Conservation (phyloP, 2,113 vertebrate genomes). For the Thamnophis sirtalis region DNA sequence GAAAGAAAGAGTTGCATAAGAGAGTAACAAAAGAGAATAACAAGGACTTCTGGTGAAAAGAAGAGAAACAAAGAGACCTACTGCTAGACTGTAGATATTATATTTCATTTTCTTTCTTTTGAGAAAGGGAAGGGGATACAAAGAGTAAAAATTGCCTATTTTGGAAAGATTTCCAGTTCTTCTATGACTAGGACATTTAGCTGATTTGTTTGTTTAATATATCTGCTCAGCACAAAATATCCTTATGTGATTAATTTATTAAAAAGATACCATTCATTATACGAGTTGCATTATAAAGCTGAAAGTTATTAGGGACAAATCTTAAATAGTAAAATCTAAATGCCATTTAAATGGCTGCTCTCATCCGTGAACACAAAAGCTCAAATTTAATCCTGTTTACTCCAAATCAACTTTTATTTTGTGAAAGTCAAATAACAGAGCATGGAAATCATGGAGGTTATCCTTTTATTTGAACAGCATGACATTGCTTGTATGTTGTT, state of each 20-base stretch:
- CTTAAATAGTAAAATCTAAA: background rate
- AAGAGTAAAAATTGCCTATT: no score
- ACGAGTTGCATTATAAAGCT: rapidly evolving
- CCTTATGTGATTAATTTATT: background rate
- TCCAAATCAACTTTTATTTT: slow-evolving; percentile 27
- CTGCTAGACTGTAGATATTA: background rate
- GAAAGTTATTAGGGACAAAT: slow-evolving; percentile 7
- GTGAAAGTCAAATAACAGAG: slow-evolving; percentile 40
- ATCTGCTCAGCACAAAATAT: background rate
- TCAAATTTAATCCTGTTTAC: slow-evolving; percentile 34
- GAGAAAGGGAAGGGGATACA: no score
- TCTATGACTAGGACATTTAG: background rate
- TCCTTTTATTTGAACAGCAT: slow-evolving; percentile 43
- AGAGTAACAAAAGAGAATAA: background rate
- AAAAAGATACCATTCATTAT: slow-evolving; percentile 15
- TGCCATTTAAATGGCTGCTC: slow-evolving; percentile 5
- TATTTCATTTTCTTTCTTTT: background rate
- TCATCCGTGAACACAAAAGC: slow-evolving; percentile 20
- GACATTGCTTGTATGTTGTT: slow-evolving; percentile 35
- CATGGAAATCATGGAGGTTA: slow-evolving; percentile 35
- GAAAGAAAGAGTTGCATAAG: no score
- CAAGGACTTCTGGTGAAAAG: background rate
- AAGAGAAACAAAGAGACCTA: background rate
- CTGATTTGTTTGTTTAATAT: no score
- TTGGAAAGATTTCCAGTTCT: background rate